Evolutionary conservation across 2,797 vertebrate species (phyloP), one percentile per base, ranked within the genome.

Genomic region (Alca torda): DNA sequence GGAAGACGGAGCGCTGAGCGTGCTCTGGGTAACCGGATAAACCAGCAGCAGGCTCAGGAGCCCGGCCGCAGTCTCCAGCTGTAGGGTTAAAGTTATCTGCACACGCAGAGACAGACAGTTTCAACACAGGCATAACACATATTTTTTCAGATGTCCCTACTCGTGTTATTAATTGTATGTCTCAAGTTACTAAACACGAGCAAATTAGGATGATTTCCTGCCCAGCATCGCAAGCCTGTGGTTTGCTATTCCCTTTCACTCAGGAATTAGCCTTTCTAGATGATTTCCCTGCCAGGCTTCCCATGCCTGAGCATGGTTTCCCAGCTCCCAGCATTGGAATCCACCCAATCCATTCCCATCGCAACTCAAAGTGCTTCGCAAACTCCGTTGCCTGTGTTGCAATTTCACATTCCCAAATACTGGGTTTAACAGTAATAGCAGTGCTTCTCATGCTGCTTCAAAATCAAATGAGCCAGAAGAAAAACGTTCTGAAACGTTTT

Each of bases 391-490:
- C 86, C 81, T 39, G 5, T 2, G 10, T 1, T 26, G 65, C 83
- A 53, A 86, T 91, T 75, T 11, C 90, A 41, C 72, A 16, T 78
- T 54, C 77, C 92, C 7, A 54, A 90, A 88, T 13, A n/a, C 1
- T 0, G 30, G 75, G 15, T 51, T 60, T 18, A 46, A 60, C 4
- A 33, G 46, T 1, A 64, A 72, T 19, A 89, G 86, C 84, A n/a
- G 81, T 3, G n/a, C 74, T 83, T 77, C 92, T 57, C 65, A 56
- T 6, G 11, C 84, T 12, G 73, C 89, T 39, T 61, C 90, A 45
- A 39, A 86, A 84, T 78, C 8, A 78, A 95, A 91, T 59, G 92
- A 93, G 76, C 68, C 93, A 61, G 76, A 93, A 93, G 69, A 26
- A 91, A 91, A 90, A 50, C 26, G 35, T 25, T 59, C 11, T 1